phyloP scores from a whole-genome alignment of 2,113 vertebrate species.

The Jacana jacana region DNA sequence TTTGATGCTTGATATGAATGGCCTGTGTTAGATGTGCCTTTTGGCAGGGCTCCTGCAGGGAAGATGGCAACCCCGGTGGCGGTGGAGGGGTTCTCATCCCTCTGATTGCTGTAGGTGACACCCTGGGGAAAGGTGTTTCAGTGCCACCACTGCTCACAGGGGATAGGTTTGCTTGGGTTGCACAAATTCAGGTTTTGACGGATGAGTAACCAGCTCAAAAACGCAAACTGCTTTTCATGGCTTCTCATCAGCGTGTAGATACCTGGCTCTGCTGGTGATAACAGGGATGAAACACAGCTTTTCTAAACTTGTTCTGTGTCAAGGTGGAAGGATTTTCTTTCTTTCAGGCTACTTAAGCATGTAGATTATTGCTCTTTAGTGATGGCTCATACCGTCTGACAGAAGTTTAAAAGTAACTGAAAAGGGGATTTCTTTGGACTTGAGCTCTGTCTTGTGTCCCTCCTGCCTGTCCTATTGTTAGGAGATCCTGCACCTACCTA shows the following conservation, averaged over 20 bases:
- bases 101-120: not conserved
- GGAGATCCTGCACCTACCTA: not conserved
- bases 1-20: not conserved
- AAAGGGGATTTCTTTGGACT: not conserved
- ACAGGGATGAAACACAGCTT: not conserved
- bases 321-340: not conserved
- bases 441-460: not conserved
- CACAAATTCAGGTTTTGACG: not conserved
- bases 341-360: not conserved
- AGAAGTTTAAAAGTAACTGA: not conserved
- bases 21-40: not conserved
- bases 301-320: not conserved
- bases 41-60: not conserved
- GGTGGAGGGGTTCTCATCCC: not conserved
- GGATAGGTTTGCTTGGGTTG: not conserved
- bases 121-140: not conserved
- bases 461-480: not conserved
- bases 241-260: not conserved
- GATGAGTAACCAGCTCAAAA: not conserved
- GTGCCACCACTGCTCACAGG: accelerated
- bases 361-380: not conserved
- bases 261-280: not conserved
- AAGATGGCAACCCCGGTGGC: not conserved
- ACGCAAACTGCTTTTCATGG: not conserved
- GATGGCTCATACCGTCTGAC: not conserved